phyloP scores from a whole-genome alignment of 2,888 invertebrate genomes.

The Colletes collaris region DNA sequence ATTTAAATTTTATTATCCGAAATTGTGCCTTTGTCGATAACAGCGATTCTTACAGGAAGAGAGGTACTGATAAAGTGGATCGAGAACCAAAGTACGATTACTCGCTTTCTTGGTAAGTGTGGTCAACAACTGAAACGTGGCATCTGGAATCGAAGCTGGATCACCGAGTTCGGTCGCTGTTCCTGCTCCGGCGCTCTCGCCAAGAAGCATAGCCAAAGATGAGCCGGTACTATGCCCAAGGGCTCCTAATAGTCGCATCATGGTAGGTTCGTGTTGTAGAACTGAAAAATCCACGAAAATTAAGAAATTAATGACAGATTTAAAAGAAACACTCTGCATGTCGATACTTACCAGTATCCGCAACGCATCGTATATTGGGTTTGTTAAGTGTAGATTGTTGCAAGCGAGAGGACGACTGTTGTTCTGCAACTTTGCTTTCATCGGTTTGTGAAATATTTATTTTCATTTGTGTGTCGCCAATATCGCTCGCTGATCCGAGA shows the following conservation, averaged over 20 bases:
- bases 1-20: slow-evolving; percentile 75
- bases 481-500: slow-evolving; percentile 46
- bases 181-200: slow-evolving; percentile 82
- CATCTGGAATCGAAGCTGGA: slow-evolving; percentile 92
- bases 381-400: slow-evolving; percentile 71
- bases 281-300: slow-evolving; percentile 82
- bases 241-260: slow-evolving; percentile 92
- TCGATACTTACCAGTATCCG: slow-evolving; percentile 87
- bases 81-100: slow-evolving; percentile 89
- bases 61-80: slow-evolving; percentile 87
- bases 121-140: slow-evolving; percentile 92
- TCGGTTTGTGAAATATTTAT: slow-evolving; percentile 88
- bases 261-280: slow-evolving; percentile 90
- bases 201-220: slow-evolving; percentile 88
- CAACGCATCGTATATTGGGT: slow-evolving; percentile 87
- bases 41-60: slow-evolving; percentile 78
- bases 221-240: slow-evolving; percentile 90
- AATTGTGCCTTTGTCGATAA: slow-evolving; percentile 69
- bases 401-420: slow-evolving; percentile 79
- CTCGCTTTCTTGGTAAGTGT: slow-evolving; percentile 91
- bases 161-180: slow-evolving; percentile 84
- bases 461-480: slow-evolving; percentile 70
- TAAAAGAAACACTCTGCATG: slow-evolving; percentile 10
- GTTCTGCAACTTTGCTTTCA: slow-evolving; percentile 90
- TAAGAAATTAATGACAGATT: not conserved